Conservation (phyloP, 1,140 invertebrate genomes). For the Cydia amplana region DNA sequence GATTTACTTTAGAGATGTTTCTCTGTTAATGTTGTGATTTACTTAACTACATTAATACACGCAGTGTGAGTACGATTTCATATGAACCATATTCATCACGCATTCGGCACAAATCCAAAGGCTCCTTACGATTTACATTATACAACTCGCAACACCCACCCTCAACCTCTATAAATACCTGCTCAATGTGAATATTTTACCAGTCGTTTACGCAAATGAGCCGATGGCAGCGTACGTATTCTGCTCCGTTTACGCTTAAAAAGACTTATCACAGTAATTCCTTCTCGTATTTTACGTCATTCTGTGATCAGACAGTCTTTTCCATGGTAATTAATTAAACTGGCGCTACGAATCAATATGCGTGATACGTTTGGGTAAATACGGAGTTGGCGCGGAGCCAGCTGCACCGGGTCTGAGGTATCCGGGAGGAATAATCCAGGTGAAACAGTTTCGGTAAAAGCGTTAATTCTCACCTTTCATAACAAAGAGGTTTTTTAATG, state of each 20-base stretch:
- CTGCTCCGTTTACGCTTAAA: neutral
- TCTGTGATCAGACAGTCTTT: neutral
- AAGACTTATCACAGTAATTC: neutral
- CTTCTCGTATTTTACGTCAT: neutral
- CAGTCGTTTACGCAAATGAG: constrained; percentile 28
- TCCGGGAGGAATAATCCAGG: constrained; percentile 7
- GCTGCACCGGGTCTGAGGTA: neutral
- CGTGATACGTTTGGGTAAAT: constrained; percentile 26
- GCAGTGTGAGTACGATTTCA: too few species aligned
- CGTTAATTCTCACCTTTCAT: neutral
- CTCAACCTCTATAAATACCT: neutral
- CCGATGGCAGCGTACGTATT: constrained; percentile 4
- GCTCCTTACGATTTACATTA: neutral
- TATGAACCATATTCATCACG: neutral
- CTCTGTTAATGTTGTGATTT: too few species aligned
- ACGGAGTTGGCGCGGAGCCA: constrained; percentile 21
- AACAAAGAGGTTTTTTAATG: neutral
- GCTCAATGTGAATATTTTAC: constrained; percentile 17
- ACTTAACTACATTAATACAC: too few species aligned
- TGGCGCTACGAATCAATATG: constrained; percentile 26
- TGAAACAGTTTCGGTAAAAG: neutral
- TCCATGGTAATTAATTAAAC: constrained; percentile 28
- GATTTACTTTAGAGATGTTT: too few species aligned
- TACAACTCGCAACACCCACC: neutral
- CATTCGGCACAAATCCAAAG: neutral